These are phyloP conservation scores for Eulimnadia texana DNA, from an alignment of 1,140 invertebrate genomes.

Conservation along the genomic window DNA sequence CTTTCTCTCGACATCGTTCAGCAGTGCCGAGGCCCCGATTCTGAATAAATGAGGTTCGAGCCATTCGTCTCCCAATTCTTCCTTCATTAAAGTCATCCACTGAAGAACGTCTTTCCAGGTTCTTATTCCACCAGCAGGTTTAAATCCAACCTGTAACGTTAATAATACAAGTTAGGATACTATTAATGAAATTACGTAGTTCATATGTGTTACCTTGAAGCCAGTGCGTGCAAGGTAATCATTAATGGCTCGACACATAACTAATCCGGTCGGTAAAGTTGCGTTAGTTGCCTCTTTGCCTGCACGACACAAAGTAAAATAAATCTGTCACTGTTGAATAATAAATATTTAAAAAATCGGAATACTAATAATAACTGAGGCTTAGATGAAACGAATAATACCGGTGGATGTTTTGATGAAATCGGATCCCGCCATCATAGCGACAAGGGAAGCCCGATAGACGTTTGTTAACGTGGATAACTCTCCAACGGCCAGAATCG, in stretches of 20 bases:
- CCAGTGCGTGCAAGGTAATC: slow-evolving; percentile 58
- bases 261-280: slow-evolving; percentile 71
- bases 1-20: slow-evolving; percentile 58
- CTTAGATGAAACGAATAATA: too few species aligned
- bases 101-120: slow-evolving; percentile 70
- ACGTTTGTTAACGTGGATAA: slow-evolving; percentile 70
- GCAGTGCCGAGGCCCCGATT: slow-evolving; percentile 82
- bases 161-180: slow-evolving; percentile 9
- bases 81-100: slow-evolving; percentile 74
- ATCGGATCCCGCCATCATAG: slow-evolving; percentile 90
- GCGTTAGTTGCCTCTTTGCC: slow-evolving; percentile 88
- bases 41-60: slow-evolving; percentile 67
- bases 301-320: slow-evolving; percentile 14
- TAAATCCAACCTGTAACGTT: slow-evolving; percentile 90
- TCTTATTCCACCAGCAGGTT: slow-evolving; percentile 90
- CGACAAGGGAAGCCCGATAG: slow-evolving; percentile 57
- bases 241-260: slow-evolving; percentile 87
- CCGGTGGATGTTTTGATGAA: slow-evolving; percentile 99
- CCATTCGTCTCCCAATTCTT: slow-evolving; percentile 78
- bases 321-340: not conserved
- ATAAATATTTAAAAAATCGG: too few species aligned
- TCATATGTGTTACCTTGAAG: slow-evolving; percentile 43
- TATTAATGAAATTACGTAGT: not conserved
- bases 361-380: too few species aligned
- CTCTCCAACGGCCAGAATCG: slow-evolving; percentile 89